A percentile compares a stretch with the other conserved stretches of the same genome.
Conservation (phyloP, 2,888 invertebrate species). For the Ennomos fuscantarius region DNA sequence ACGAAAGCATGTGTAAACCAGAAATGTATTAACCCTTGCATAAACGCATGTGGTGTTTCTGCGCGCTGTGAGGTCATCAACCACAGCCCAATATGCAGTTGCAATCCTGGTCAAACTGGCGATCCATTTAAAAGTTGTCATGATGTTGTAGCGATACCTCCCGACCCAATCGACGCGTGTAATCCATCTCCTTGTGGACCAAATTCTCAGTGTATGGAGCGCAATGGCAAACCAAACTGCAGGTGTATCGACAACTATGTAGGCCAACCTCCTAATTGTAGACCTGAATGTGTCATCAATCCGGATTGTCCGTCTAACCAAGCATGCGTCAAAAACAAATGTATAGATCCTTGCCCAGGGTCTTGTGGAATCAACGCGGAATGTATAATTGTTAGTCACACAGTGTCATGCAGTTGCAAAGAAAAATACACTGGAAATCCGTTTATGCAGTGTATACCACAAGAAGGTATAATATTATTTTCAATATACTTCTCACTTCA, state of each 20-base stretch:
- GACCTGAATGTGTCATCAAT: slow-evolving; percentile 93
- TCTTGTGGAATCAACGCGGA: slow-evolving; percentile 93
- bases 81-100: slow-evolving; percentile 94
- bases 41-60: slow-evolving; percentile 91
- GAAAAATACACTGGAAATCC: slow-evolving; percentile 92
- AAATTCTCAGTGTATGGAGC: slow-evolving; percentile 89
- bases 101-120: slow-evolving; percentile 90
- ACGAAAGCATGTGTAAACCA: slow-evolving; percentile 93
- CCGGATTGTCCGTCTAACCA: slow-evolving; percentile 91
- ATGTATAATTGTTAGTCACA: slow-evolving; percentile 91
- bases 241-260: slow-evolving; percentile 91
- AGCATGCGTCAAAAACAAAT: slow-evolving; percentile 92
- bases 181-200: slow-evolving; percentile 93
- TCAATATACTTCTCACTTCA: too few relatives aligned
- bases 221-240: slow-evolving; percentile 89
- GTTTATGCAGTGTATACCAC: slow-evolving; percentile 90
- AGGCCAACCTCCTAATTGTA: slow-evolving; percentile 92
- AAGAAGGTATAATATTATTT: slow-evolving; percentile 71
- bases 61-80: slow-evolving; percentile 93
- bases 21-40: slow-evolving; percentile 93
- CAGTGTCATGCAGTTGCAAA: slow-evolving; percentile 92
- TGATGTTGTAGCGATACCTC: slow-evolving; percentile 73
- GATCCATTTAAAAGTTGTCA: slow-evolving; percentile 92
- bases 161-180: slow-evolving; percentile 85
- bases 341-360: slow-evolving; percentile 92